These are phyloP conservation scores for Scortum barcoo DNA, from an alignment of 2,113 vertebrate genomes.

Conservation along the genomic window DNA sequence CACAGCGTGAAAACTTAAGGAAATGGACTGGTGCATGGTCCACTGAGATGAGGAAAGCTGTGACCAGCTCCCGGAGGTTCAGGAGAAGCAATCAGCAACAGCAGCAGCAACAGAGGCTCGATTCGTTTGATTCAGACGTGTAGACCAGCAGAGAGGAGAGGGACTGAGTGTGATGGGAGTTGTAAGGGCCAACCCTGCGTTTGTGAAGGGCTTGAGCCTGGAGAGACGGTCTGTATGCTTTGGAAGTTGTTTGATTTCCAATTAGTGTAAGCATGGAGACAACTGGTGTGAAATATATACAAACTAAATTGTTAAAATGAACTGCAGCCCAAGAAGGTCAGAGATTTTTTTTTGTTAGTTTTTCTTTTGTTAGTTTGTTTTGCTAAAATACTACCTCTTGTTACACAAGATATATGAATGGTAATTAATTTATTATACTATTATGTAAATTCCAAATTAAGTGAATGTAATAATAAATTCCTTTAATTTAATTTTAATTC, in stretches of 20 bases:
- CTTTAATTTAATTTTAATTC: not conserved
- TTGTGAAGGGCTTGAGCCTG: slow-evolving; percentile 51
- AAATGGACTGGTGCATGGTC: slow-evolving; percentile 68
- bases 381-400: not conserved
- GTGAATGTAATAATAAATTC: not conserved
- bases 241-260: slow-evolving; percentile 38
- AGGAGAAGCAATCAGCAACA: slow-evolving; percentile 58
- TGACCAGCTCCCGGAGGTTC: slow-evolving; percentile 59
- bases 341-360: not conserved
- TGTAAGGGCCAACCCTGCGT: slow-evolving; percentile 46
- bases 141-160: slow-evolving; percentile 52
- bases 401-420: not conserved
- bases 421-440: not conserved
- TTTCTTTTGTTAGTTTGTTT: not conserved
- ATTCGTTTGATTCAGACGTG: slow-evolving; percentile 57
- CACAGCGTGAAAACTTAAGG: slow-evolving; percentile 70
- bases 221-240: slow-evolving; percentile 64
- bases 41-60: slow-evolving; percentile 64
- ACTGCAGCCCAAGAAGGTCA: not conserved
- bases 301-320: not conserved
- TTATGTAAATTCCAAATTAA: not conserved
- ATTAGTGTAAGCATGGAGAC: slow-evolving; percentile 4
- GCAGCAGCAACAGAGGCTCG: slow-evolving; percentile 33
- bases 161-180: slow-evolving; percentile 44
- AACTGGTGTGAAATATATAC: not conserved